phyloP scores from a whole-genome alignment of 2,113 vertebrate species.

The Albula glossodonta region DNA sequence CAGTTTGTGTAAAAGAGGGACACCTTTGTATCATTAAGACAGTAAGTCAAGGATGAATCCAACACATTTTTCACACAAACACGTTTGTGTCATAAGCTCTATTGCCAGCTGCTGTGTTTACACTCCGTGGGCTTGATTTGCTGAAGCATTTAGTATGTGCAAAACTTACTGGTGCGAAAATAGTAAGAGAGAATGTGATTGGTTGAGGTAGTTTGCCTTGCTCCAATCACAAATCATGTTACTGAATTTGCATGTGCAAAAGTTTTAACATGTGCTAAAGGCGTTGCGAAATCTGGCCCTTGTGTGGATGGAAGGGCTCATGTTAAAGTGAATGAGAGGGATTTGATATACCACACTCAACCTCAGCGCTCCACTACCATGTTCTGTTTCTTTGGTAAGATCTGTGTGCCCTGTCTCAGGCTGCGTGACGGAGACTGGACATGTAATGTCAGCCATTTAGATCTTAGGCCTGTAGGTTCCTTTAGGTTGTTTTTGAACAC shows the following conservation, averaged over 20 bases:
- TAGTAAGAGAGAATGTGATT: too few relatives aligned
- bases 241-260: too few relatives aligned
- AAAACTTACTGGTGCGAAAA: too few relatives aligned
- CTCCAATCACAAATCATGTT: too few relatives aligned
- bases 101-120: not conserved
- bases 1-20: not conserved
- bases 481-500: not conserved
- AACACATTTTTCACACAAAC: not conserved
- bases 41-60: not conserved
- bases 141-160: too few relatives aligned
- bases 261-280: too few relatives aligned
- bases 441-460: not conserved
- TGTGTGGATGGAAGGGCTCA: not conserved
- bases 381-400: conserved; percentile 5
- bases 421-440: not conserved
- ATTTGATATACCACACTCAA: not conserved
- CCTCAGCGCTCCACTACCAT: not conserved
- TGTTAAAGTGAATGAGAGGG: not conserved
- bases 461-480: not conserved
- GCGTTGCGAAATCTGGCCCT: too few relatives aligned
- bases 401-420: not conserved
- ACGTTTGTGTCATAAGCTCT: not conserved
- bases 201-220: too few relatives aligned
- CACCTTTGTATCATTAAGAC: not conserved
- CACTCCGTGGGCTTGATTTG: not conserved